These are phyloP conservation scores for Brachyistius frenatus DNA, from an alignment of 2,113 vertebrate genomes.

Conservation along the genomic window DNA sequence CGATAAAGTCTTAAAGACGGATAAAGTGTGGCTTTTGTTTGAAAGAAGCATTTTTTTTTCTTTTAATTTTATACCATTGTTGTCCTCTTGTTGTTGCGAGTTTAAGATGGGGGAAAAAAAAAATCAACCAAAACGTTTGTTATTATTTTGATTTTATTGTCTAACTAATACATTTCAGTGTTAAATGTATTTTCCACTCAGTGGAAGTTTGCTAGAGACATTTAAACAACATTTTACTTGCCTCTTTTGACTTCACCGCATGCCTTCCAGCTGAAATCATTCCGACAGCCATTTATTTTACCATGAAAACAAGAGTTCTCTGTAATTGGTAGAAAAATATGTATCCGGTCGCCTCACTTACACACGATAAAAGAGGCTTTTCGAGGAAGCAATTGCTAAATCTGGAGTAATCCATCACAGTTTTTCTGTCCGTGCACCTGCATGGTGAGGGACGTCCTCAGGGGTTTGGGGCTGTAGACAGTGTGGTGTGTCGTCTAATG, in stretches of 20 bases:
- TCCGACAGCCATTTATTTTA: conserved; percentile 9
- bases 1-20: too few relatives aligned
- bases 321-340: conserved; percentile 24
- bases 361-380: conserved; percentile 55
- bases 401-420: conserved; percentile 67
- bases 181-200: too few relatives aligned
- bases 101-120: too few relatives aligned
- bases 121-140: too few relatives aligned
- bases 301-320: conserved; percentile 12
- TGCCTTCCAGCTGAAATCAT: conserved; percentile 22
- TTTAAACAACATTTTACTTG: neutral
- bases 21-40: conserved; percentile 72
- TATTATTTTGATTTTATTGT: too few relatives aligned
- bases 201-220: too few relatives aligned
- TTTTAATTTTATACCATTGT: neutral
- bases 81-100: too few relatives aligned
- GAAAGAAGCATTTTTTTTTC: conserved; percentile 78
- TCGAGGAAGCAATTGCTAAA: conserved; percentile 41
- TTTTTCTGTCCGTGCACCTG: conserved; percentile 73
- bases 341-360: conserved; percentile 50
- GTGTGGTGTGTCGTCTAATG: conserved; percentile 67
- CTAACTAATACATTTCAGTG: too few relatives aligned
- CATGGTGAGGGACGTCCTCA: conserved; percentile 55
- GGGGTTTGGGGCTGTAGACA: conserved; percentile 65
- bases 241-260: conserved; percentile 24